Conservation (phyloP, 2,888 invertebrate genomes). For the Nesidiocoris tenuis region DNA sequence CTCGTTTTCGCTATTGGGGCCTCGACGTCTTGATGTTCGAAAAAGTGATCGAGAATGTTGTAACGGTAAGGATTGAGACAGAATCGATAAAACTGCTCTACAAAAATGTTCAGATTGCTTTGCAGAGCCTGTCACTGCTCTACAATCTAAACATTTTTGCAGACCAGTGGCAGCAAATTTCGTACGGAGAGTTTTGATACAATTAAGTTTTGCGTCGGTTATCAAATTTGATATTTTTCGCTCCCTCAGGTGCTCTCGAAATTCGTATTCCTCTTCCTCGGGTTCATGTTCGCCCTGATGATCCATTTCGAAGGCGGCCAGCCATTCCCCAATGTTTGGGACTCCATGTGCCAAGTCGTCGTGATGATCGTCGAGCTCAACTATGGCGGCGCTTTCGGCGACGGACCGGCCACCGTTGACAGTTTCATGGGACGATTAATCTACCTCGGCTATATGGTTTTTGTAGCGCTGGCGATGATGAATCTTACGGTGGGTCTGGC, state of each 20-base stretch:
- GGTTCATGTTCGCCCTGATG: slow-evolving; percentile 61
- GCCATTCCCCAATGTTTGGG: slow-evolving; percentile 60
- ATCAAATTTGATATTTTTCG: no score
- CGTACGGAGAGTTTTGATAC: no score
- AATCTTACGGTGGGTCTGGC: slow-evolving; percentile 63
- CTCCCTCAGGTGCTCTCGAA: slow-evolving; percentile 58
- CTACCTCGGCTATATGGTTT: slow-evolving; percentile 58
- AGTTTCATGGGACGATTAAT: slow-evolving; percentile 58
- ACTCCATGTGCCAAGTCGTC: slow-evolving; percentile 60
- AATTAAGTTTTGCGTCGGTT: no score
- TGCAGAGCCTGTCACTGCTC: no score
- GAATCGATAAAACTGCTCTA: background rate
- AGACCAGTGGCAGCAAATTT: no score
- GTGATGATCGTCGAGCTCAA: slow-evolving; percentile 64
- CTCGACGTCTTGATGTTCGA: slow-evolving; percentile 64
- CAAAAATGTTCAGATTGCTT: background rate
- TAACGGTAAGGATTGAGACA: slow-evolving; percentile 56
- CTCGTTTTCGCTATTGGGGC: slow-evolving; percentile 61
- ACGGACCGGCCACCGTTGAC: slow-evolving; percentile 55
- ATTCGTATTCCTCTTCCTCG: slow-evolving; percentile 58
- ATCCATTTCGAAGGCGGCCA: slow-evolving; percentile 59
- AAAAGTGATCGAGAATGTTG: slow-evolving; percentile 61
- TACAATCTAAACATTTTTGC: no score
- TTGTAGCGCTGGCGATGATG: slow-evolving; percentile 62
- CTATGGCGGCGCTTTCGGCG: slow-evolving; percentile 57